Evolutionary conservation across 2,888 invertebrate genomes (phyloP).

Genomic region (Conops quadrifasciatus): DNA sequence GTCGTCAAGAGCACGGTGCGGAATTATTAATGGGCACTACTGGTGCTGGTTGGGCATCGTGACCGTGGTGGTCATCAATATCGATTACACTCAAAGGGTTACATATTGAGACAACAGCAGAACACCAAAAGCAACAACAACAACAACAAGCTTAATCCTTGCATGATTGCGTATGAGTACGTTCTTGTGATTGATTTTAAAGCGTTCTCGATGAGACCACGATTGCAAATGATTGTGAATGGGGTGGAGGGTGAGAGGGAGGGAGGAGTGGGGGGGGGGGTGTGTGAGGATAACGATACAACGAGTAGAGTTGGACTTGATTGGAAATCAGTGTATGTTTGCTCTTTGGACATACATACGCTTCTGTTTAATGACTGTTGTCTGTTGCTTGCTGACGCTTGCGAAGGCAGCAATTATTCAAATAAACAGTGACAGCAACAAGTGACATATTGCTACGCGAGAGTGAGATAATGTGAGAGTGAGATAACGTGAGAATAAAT

Average conservation of each 20-base stretch:
- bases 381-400: no score
- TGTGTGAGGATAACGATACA: neutral
- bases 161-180: slow-evolving; percentile 4
- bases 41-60: slow-evolving; percentile 8
- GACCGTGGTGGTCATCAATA: slow-evolving; percentile 18
- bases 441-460: no score
- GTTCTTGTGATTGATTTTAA: slow-evolving; percentile 33
- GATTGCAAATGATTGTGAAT: slow-evolving; percentile 7
- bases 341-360: no score
- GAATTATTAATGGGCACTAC: slow-evolving; percentile 42
- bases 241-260: neutral
- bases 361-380: no score
- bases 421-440: no score
- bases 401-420: no score
- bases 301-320: neutral
- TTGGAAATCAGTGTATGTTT: neutral
- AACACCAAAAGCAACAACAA: neutral
- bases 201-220: slow-evolving; percentile 24
- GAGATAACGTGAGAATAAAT: no score
- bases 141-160: neutral
- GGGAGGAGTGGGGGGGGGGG: neutral
- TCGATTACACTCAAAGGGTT: slow-evolving; percentile 33
- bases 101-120: slow-evolving; percentile 15
- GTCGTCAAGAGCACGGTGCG: neutral
- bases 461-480: no score